These are phyloP conservation scores for Tenualosa thibaudeaui DNA, from an alignment of 2,797 vertebrate species.

Conservation along the genomic window DNA sequence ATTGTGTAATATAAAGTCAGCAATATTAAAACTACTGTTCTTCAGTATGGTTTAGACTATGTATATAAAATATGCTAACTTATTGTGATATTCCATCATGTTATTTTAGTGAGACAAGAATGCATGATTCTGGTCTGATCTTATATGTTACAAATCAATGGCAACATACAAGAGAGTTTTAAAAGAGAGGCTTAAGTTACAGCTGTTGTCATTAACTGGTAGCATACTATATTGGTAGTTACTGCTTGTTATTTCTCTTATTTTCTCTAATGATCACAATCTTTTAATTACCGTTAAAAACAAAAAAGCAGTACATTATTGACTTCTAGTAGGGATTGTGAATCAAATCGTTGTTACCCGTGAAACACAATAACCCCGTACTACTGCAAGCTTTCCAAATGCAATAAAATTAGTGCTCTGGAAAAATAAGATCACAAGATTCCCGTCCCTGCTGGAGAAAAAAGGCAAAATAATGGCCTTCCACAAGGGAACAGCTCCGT, in stretches of 20 bases:
- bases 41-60: background rate
- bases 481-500: background rate
- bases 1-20: background rate
- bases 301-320: background rate
- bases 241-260: background rate
- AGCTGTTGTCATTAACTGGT: constrained; percentile 30
- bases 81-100: background rate
- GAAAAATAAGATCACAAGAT: background rate
- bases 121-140: constrained; percentile 43
- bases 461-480: background rate
- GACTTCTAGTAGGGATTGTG: background rate
- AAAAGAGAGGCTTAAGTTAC: constrained; percentile 15
- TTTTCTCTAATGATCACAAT: background rate
- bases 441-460: background rate
- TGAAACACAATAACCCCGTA: background rate
- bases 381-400: background rate
- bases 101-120: background rate
- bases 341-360: background rate
- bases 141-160: constrained; percentile 52
- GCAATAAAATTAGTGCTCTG: background rate
- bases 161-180: constrained; percentile 49
- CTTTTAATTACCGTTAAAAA: background rate
- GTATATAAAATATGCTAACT: background rate
- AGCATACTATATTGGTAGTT: too few species aligned
- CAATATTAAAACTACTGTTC: too few species aligned